A percentile compares a stretch with the other conserved stretches of the same genome.
phyloP scores from a whole-genome alignment of 2,113 vertebrate species.

The Falco punctatus region DNA sequence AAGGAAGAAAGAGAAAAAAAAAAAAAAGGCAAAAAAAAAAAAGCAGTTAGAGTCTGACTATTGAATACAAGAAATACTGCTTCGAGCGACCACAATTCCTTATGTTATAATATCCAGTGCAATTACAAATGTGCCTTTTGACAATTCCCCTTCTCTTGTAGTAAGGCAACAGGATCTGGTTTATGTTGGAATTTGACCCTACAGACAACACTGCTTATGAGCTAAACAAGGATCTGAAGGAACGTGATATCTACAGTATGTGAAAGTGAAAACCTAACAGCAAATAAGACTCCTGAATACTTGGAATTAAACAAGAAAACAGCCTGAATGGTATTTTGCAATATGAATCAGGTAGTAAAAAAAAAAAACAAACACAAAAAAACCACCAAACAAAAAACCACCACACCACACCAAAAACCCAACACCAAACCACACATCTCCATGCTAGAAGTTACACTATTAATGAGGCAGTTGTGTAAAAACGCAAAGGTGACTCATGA shows the following conservation, averaged over 20 bases:
- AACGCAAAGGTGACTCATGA: neutral
- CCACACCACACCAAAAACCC: too few relatives aligned
- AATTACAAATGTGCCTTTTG: neutral
- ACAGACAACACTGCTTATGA: neutral
- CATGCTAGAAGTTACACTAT: neutral
- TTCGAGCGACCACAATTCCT: neutral
- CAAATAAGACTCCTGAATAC: neutral
- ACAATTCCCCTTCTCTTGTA: neutral
- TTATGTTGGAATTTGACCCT: neutral
- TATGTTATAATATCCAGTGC: neutral
- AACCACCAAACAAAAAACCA: too few relatives aligned
- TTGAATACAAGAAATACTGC: neutral
- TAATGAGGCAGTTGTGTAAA: neutral
- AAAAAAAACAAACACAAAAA: neutral
- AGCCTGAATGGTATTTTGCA: neutral
- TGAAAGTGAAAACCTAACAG: constrained; percentile 32
- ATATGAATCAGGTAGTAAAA: neutral
- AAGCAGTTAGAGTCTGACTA: neutral
- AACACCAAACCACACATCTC: neutral
- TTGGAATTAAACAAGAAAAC: neutral
- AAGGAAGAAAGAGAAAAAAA: neutral
- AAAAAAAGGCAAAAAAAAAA: too few relatives aligned
- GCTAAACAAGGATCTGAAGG: constrained; percentile 37
- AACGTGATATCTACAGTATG: neutral
- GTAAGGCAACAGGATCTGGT: neutral